phyloP scores from a whole-genome alignment of 2,113 vertebrate species.

The Pseudolaguvia tuberculata region DNA sequence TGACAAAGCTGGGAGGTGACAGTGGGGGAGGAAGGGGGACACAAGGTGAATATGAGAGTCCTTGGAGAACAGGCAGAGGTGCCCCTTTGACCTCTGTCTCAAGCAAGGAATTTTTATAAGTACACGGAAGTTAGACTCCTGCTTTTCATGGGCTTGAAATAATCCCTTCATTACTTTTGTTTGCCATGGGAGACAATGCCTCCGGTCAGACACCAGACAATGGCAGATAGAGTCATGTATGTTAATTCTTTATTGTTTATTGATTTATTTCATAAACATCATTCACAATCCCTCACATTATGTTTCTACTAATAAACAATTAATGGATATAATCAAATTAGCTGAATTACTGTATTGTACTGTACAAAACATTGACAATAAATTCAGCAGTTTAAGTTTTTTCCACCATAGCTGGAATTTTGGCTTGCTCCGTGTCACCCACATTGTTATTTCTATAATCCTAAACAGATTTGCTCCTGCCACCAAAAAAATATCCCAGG shows the following conservation, averaged over 20 bases:
- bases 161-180: conserved; percentile 43
- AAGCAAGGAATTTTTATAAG: conserved; percentile 49
- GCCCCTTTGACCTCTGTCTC: conserved; percentile 39
- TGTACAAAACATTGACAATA: not conserved
- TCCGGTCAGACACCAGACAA: conserved; percentile 20
- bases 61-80: conserved; percentile 39
- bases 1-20: conserved; percentile 49
- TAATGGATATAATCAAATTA: conserved; percentile 1
- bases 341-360: not conserved
- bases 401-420: conserved; percentile 50
- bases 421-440: conserved; percentile 65
- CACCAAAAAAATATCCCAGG: conserved; percentile 68
- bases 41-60: conserved; percentile 48
- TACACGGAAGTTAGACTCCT: conserved; percentile 48
- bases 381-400: no score
- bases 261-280: conserved; percentile 4
- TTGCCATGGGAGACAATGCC: conserved; percentile 39
- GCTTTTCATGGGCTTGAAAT: conserved; percentile 49
- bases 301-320: not conserved
- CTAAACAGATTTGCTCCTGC: conserved; percentile 72
- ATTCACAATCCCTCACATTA: not conserved
- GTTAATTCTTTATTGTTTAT: conserved; percentile 31
- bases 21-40: conserved; percentile 37
- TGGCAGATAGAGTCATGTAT: conserved; percentile 27
- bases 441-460: conserved; percentile 71